These are phyloP conservation scores for Protosalanx chinensis DNA, from an alignment of 2,797 vertebrate genomes.

Conservation along the genomic window DNA sequence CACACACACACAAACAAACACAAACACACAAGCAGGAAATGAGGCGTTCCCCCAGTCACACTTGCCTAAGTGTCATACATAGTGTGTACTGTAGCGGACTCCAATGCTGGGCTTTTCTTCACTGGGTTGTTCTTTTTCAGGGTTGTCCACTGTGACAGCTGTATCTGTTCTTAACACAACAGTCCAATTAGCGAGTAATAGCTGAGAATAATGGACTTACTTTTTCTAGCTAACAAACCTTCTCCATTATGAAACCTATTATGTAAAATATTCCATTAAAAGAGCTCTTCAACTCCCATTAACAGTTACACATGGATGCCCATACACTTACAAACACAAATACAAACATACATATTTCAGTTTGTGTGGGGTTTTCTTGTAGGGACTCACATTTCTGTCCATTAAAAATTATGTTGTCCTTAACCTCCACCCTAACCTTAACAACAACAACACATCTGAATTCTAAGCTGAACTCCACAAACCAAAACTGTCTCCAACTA, in stretches of 20 bases:
- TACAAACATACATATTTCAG: neutral
- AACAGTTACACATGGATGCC: neutral
- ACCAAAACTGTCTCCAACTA: too few species aligned
- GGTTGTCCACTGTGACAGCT: neutral
- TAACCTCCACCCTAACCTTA: too few species aligned
- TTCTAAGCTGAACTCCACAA: too few species aligned
- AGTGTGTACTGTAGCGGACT: too few species aligned
- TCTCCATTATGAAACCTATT: neutral
- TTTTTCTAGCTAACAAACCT: neutral
- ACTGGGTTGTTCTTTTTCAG: neutral
- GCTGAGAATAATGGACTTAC: neutral
- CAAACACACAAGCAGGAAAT: conserved; percentile 3
- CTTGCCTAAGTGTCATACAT: neutral
- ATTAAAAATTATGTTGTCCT: too few species aligned
- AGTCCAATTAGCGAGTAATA: neutral
- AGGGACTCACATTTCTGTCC: neutral
- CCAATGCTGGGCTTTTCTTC: neutral
- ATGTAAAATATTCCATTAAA: neutral
- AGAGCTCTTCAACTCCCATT: neutral
- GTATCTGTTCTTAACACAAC: neutral
- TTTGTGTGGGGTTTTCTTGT: too few species aligned
- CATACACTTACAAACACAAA: conserved; percentile 2
- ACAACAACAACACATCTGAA: too few species aligned
- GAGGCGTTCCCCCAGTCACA: neutral
- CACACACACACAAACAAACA: conserved; percentile 13